Percentiles rank a stretch among this genome's conserved stretches.
These are phyloP conservation scores for Drosophila paranaensis DNA, from an alignment of 2,888 invertebrate genomes.

Conservation along the genomic window DNA sequence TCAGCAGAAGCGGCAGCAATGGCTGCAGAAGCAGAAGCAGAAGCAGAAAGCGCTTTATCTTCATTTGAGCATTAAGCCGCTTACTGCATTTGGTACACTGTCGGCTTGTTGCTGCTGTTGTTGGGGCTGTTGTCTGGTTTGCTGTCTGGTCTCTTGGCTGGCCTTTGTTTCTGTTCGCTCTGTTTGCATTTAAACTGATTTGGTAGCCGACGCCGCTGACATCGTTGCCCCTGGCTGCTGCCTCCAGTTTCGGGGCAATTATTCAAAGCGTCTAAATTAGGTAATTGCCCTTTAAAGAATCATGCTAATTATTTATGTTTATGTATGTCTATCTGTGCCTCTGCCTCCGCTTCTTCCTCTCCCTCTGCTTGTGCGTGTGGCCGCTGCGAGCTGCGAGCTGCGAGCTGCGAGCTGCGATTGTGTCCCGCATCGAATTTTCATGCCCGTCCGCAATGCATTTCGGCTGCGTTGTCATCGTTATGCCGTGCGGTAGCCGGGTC, in stretches of 20 bases:
- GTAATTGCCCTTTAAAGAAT: constrained; percentile 82
- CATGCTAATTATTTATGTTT: constrained; percentile 79
- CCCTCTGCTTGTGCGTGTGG: constrained; percentile 7
- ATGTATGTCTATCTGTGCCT: constrained; percentile 41
- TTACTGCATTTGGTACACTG: constrained; percentile 68
- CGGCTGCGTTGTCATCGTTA: constrained; percentile 48
- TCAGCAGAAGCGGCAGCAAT: constrained; percentile 5
- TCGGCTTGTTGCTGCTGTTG: constrained; percentile 35
- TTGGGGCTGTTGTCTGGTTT: constrained; percentile 33
- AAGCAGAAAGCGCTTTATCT: constrained; percentile 72
- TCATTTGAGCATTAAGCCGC: constrained; percentile 79
- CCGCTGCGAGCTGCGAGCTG: constrained; percentile 11
- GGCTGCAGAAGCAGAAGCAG: constrained; percentile 43
- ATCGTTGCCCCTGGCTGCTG: constrained; percentile 22
- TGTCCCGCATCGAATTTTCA: constrained; percentile 4
- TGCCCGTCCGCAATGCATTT: constrained; percentile 48
- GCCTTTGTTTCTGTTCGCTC: constrained; percentile 1
- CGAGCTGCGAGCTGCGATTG: constrained; percentile 15
- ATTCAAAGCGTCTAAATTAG: constrained; percentile 81
- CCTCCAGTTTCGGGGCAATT: constrained; percentile 60
- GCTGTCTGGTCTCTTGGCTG: constrained; percentile 16
- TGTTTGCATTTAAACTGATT: constrained; percentile 67
- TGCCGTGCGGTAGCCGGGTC: neutral
- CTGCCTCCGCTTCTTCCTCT: neutral
- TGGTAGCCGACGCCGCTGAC: constrained; percentile 27